phyloP scores from a whole-genome alignment of 2,888 invertebrate genomes.

The Tipula unca region DNA sequence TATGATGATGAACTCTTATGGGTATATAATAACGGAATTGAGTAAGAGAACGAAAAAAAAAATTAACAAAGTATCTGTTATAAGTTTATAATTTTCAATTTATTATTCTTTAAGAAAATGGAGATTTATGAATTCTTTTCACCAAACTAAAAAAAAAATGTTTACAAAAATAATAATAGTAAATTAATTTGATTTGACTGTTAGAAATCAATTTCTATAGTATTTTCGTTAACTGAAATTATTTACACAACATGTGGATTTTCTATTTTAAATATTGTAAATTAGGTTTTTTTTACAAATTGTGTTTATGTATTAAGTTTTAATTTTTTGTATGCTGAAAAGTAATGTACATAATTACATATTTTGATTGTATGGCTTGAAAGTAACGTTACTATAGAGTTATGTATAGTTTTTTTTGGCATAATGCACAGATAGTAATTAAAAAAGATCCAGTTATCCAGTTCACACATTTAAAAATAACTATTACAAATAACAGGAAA shows the following conservation, averaged over 20 bases:
- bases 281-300: neutral
- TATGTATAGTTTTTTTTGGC: neutral
- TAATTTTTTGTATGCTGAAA: neutral
- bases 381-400: neutral
- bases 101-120: neutral
- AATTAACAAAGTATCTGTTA: neutral
- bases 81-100: neutral
- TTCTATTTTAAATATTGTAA: neutral
- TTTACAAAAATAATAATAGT: neutral
- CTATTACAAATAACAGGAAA: no score
- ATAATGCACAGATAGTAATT: neutral
- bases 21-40: neutral
- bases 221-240: neutral
- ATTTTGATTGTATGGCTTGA: neutral
- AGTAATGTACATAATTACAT: neutral
- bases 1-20: neutral
- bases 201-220: neutral
- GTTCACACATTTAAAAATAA: neutral
- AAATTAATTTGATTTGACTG: neutral
- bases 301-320: neutral
- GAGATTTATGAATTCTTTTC: neutral
- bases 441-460: neutral
- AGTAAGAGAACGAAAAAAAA: neutral
- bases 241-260: conserved; percentile 4
- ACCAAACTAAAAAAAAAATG: neutral